These are phyloP conservation scores for Microplitis manilae DNA, from an alignment of 2,888 invertebrate genomes.

Conservation along the genomic window DNA sequence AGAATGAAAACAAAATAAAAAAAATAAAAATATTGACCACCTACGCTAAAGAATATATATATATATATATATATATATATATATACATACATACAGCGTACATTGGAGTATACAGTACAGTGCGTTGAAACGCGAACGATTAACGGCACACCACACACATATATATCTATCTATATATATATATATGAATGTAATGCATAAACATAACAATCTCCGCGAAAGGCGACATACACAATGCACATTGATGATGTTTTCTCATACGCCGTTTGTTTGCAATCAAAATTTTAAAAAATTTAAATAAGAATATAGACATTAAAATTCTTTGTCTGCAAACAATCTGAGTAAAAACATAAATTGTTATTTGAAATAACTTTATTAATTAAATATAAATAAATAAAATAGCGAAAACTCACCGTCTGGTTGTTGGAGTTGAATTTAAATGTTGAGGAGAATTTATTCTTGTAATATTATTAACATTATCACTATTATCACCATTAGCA, in stretches of 20 bases:
- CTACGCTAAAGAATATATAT: neutral
- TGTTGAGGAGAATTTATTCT: constrained; percentile 48
- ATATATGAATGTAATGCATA: neutral
- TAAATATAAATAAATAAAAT: too few species aligned
- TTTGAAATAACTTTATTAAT: too few species aligned
- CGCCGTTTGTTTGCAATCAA: neutral
- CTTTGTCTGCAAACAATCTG: neutral
- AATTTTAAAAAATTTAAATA: neutral
- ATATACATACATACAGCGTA: neutral
- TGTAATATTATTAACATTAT: constrained; percentile 53
- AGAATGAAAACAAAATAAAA: constrained; percentile 9
- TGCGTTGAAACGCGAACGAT: constrained; percentile 9
- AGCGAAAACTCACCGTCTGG: constrained; percentile 10
- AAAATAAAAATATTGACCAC: constrained; percentile 8
- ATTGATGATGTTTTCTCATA: neutral
- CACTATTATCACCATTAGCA: constrained; percentile 28
- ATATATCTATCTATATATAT: neutral
- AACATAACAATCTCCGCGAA: neutral
- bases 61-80: neutral
- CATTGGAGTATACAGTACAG: neutral
- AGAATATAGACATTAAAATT: neutral
- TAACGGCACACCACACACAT: neutral
- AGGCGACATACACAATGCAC: neutral
- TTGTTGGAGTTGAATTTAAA: constrained; percentile 9
- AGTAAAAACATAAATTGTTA: neutral